phyloP scores from a whole-genome alignment of 2,888 invertebrate species.

The Epinotia nisella region DNA sequence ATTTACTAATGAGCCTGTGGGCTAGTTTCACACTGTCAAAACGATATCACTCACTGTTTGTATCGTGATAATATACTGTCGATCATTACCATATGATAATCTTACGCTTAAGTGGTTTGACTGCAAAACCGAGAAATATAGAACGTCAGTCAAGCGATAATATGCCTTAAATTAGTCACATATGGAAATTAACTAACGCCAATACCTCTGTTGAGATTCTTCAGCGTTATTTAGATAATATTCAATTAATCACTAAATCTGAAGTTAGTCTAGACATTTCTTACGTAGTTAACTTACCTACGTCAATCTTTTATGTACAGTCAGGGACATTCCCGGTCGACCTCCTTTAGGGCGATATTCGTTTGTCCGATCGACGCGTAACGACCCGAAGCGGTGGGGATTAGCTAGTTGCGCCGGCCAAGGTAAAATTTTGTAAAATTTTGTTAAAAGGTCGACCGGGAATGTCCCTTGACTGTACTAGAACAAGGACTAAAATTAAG shows the following conservation, averaged over 20 bases:
- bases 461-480: too few species aligned
- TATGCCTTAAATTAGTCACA: not conserved
- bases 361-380: too few species aligned
- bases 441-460: too few species aligned
- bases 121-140: not conserved
- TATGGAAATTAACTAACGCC: not conserved
- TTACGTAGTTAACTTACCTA: too few species aligned
- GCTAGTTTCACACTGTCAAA: conserved; percentile 38
- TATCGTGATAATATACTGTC: conserved; percentile 26
- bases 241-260: not conserved
- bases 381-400: too few species aligned
- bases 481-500: too few species aligned
- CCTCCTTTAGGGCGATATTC: too few species aligned
- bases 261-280: not conserved
- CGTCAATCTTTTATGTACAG: too few species aligned
- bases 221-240: not conserved
- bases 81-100: conserved; percentile 28
- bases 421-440: too few species aligned
- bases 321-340: too few species aligned
- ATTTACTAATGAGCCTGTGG: conserved; percentile 41
- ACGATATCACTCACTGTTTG: conserved; percentile 32
- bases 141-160: not conserved
- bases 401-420: too few species aligned
- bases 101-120: not conserved
- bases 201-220: not conserved